phyloP scores from a whole-genome alignment of 2,113 vertebrate genomes.

The Eulemur macaco region DNA sequence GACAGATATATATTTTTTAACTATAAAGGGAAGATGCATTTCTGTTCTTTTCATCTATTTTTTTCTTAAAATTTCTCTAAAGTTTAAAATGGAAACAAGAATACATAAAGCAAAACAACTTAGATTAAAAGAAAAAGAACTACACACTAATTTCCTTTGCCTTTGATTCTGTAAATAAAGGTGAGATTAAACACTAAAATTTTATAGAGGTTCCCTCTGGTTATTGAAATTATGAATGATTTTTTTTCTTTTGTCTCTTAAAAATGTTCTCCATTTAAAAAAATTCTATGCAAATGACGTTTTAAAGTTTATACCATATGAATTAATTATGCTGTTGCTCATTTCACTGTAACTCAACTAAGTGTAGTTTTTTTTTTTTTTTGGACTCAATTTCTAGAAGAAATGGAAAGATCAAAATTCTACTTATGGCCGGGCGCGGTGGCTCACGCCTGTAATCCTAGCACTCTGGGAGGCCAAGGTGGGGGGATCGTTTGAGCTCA shows the following conservation, averaged over 20 bases:
- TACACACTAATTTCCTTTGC: background rate
- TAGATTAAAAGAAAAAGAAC: background rate
- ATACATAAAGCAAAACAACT: conserved; percentile 1
- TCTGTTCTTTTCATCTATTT: conserved; percentile 1
- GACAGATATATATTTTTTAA: background rate
- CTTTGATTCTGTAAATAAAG: conserved; percentile 5
- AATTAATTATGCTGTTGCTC: background rate
- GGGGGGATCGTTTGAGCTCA: too few relatives aligned
- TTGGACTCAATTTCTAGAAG: background rate
- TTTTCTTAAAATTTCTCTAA: background rate
- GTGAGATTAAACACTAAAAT: background rate
- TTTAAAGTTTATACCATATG: background rate
- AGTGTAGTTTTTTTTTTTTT: background rate
- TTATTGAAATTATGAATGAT: background rate
- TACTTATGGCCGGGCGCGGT: background rate
- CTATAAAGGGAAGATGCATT: background rate
- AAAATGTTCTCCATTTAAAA: background rate
- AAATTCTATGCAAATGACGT: background rate
- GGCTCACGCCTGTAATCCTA: too few relatives aligned
- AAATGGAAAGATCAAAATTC: background rate
- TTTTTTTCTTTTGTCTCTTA: background rate
- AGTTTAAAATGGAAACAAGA: conserved; percentile 45
- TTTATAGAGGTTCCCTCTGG: background rate
- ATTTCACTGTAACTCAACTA: background rate
- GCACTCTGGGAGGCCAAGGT: too few relatives aligned